Conservation (phyloP, 2,797 vertebrate species). For the Myiotriccus ornatus region DNA sequence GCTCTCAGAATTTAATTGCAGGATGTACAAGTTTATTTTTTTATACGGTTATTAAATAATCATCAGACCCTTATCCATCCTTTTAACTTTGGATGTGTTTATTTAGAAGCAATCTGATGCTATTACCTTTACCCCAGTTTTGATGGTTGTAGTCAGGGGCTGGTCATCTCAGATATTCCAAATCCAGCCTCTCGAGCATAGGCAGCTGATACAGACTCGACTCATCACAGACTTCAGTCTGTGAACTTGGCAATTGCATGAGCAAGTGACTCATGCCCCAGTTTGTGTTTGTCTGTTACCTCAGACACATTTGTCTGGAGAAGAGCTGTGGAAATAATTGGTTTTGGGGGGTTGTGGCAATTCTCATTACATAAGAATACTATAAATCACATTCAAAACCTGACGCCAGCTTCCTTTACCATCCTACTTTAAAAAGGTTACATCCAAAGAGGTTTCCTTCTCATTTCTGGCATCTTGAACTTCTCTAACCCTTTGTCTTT, state of each 20-base stretch:
- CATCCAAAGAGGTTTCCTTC: neutral
- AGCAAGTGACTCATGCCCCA: constrained; percentile 44
- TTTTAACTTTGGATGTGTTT: neutral
- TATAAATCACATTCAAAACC: constrained; percentile 29
- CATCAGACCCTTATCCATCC: neutral
- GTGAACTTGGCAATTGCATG: constrained; percentile 28
- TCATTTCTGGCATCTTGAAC: constrained; percentile 24
- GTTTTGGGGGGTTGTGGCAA: neutral
- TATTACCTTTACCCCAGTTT: neutral
- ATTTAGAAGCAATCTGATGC: neutral
- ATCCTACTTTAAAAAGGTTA: constrained; percentile 11
- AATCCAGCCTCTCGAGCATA: neutral
- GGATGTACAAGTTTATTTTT: neutral
- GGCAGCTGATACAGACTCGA: constrained; percentile 7
- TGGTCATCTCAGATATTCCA: neutral
- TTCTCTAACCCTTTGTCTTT: constrained; percentile 19
- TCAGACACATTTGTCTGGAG: constrained; percentile 43
- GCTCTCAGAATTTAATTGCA: neutral
- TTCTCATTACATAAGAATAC: neutral
- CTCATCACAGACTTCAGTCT: neutral
- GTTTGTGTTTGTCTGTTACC: constrained; percentile 13
- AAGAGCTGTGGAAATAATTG: constrained; percentile 29
- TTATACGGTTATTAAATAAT: neutral
- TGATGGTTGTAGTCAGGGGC: neutral
- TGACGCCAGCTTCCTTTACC: neutral